Evolutionary conservation across 2,113 vertebrate species (phyloP).

Genomic region (Gallinago jamesoni): DNA sequence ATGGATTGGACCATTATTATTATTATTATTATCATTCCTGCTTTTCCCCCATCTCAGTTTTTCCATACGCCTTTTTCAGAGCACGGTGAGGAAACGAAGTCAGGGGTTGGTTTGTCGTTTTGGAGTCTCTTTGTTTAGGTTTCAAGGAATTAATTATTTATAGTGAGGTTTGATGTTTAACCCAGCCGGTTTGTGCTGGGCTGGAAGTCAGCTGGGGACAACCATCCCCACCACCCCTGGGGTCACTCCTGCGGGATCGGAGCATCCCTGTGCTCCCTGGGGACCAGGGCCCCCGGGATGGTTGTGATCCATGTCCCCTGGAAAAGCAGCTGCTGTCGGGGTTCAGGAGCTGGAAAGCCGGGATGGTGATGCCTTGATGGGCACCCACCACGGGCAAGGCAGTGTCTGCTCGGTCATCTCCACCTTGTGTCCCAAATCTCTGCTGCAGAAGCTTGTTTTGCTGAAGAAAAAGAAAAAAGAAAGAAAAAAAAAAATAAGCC

Average conservation of each 20-base stretch:
- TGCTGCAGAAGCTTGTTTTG: not conserved
- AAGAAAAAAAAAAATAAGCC: not conserved
- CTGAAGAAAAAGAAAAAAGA: not conserved
- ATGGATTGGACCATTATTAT: not conserved
- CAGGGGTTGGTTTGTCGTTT: not conserved
- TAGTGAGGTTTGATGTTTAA: not conserved
- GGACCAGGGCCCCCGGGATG: accelerated
- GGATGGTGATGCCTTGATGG: not conserved
- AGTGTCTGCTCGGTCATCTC: not conserved
- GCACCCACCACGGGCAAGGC: accelerated
- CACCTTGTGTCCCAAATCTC: not conserved
- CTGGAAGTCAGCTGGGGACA: not conserved
- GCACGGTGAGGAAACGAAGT: accelerated
- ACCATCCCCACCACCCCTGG: accelerated
- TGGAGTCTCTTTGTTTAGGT: not conserved
- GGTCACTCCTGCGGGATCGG: accelerated
- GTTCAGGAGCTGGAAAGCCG: not conserved
- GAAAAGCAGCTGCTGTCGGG: not conserved
- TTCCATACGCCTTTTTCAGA: not conserved
- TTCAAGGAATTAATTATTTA: not conserved
- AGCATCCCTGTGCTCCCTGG: not conserved
- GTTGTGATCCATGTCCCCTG: accelerated
- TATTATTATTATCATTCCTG: not conserved
- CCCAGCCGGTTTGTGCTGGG: not conserved
- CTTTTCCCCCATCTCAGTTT: not conserved